These are phyloP conservation scores for Lathamus discolor DNA, from an alignment of 2,113 vertebrate genomes.

Conservation along the genomic window DNA sequence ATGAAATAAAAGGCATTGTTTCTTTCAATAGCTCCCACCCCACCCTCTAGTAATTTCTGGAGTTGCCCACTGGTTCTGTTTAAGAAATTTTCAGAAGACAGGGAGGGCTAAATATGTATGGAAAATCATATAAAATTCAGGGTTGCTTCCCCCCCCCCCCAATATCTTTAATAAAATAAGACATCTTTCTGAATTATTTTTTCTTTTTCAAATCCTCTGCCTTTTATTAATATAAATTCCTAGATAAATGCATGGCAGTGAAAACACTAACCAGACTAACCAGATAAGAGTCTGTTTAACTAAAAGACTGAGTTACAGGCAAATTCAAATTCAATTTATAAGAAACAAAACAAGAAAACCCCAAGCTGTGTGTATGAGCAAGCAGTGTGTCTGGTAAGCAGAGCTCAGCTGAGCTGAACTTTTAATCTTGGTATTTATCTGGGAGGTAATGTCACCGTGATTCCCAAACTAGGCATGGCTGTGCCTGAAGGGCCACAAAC, in stretches of 20 bases:
- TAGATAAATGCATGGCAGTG: background rate
- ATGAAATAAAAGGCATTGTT: background rate
- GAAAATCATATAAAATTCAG: background rate
- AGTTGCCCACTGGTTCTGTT: background rate
- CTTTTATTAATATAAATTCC: background rate
- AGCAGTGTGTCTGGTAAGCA: background rate
- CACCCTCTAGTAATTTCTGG: background rate
- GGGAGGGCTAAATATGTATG: background rate
- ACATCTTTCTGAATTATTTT: background rate
- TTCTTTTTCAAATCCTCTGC: background rate
- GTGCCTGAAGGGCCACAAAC: background rate
- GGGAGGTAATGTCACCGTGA: background rate
- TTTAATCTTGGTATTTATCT: background rate
- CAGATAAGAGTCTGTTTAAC: background rate
- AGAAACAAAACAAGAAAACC: background rate
- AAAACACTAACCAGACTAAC: background rate
- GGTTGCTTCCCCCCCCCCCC: rapidly evolving
- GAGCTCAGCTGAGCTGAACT: background rate
- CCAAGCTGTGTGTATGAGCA: background rate
- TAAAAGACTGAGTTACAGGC: background rate
- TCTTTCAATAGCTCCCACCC: background rate
- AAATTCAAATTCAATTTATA: background rate
- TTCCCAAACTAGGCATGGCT: too few species aligned
- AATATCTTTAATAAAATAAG: background rate
- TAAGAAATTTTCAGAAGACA: background rate